Evolutionary conservation across 2,888 invertebrate species (phyloP), one percentile per base, ranked within the genome.

Genomic region (Nemotelus pantherinus): DNA sequence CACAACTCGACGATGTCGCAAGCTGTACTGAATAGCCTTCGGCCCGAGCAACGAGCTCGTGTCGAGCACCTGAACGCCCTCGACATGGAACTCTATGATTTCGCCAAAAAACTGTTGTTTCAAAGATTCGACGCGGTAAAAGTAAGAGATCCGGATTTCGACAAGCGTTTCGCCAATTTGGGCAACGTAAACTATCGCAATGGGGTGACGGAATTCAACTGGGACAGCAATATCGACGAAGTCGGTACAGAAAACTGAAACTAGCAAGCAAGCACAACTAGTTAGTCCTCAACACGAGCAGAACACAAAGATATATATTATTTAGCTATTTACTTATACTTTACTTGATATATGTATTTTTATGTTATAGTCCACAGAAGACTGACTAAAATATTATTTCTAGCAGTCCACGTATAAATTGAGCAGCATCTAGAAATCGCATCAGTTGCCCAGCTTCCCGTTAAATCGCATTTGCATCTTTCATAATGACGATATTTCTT

Each of bases 51-150:
- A 86, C 89, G 95, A 80, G 89, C 92, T 45, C 91, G 90, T 85
- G 93, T 98, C 83, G 91, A 92, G 82, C 89, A 91, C 83, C 90
- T 95, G 81, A 99, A 98, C 89, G 90, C 92, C 80, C 89, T 99
- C 81, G 99, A 99, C 87, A 89, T 97, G 78, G 94, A 97, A 88
- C 90, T 99, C 76, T 99, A 99, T 86, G 92, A 94, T 81, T 99
- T 94, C 88, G 98, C 98, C 72, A 94, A 94, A 87, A 92, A 93
- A 85, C 90, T 98, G 81, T 93, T 98, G 87, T 93, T 94, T 82
- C 92, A 93, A 87, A 90, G 91, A 92, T 96, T 97, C 87, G 91
- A 93, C 85, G 92, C 92, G 82, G 88, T 96, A 80, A 93, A 93
- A 87, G 91, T 92, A 82, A 91, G 93, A 80, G 96, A 96, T 87